Base-by-base conservation (phyloP, 1,140 invertebrate species). In the Carposina sasakii region DNA sequence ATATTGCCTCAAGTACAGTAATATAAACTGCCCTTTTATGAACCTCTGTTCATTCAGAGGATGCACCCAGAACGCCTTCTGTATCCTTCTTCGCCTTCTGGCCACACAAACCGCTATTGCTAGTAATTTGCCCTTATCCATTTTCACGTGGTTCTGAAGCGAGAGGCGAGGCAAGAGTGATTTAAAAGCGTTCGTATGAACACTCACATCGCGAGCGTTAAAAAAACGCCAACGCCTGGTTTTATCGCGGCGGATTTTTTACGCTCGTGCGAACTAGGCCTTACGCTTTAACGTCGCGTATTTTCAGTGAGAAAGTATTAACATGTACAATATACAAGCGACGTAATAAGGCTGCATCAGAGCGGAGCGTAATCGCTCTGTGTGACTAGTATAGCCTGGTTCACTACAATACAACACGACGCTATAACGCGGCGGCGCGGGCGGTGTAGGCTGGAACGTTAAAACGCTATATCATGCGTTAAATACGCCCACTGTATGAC, bases 71-170 rank as follows among this genome's bases (percentile, higher is more conserved):
- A 33, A 33, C 15, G 31, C n/a, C 31, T 13, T 33, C 15, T 43
- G 40, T 43, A 24, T 43, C 23, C 22, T 43, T 43, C 15, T 43
- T 13, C 40, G 40, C 26, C 20, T 43, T 43, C 40, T 43, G n/a
- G 40, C 40, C 23, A 43, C 24, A 43, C 40, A 43, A 43, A 43
- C 15, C 21, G 40, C 40, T 43, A 43, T 43, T 24, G 40, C 40
- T 20, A 43, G 23, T 43, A 43, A 43, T 43, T 43, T 43, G 8
- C 21, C 40, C 12, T 20, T 24, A 43, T 10, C 23, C 40, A 43
- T 43, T 24, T 10, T 26, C 23, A 43, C 40, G 40, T 43, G 21
- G 8, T 26, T 24, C 40, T 26, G 22, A 23, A 43, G 40, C 40
- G 40, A 33, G 40, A 15, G 2, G 26, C 40, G 40, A 43, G 12